Percentiles rank a stretch among this genome's conserved stretches.
Conservation (phyloP, 2,888 invertebrate genomes). For the Scaptomyza flava region DNA sequence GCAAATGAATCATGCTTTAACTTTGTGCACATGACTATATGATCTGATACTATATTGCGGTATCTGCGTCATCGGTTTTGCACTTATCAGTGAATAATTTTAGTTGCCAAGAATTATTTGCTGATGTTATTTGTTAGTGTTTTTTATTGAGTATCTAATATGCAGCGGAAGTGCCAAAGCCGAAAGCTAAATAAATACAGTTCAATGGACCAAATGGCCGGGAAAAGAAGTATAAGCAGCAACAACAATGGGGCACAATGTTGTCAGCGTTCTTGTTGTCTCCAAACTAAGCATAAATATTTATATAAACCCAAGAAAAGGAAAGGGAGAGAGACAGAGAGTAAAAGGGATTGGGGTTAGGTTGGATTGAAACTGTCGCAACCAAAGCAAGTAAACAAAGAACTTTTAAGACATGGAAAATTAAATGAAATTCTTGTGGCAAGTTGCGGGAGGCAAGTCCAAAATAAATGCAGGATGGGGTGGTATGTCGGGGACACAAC, state of each 20-base stretch:
- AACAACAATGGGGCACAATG: slow-evolving; percentile 4
- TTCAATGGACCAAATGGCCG: slow-evolving; percentile 27
- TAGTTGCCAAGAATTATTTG: slow-evolving; percentile 4
- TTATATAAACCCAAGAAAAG: slow-evolving; percentile 45
- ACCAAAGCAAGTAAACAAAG: slow-evolving; percentile 27
- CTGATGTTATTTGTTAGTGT: background rate
- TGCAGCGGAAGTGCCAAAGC: slow-evolving; percentile 14
- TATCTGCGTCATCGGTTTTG: slow-evolving; percentile 5
- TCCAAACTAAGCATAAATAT: slow-evolving; percentile 69
- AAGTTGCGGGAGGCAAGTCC: slow-evolving; percentile 33
- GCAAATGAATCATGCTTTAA: background rate
- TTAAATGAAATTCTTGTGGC: slow-evolving; percentile 59
- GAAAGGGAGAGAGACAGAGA: too few relatives aligned
- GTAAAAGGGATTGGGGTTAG: background rate
- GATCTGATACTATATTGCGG: background rate
- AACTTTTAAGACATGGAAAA: slow-evolving; percentile 42
- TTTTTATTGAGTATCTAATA: background rate
- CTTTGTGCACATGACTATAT: background rate
- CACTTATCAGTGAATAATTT: slow-evolving; percentile 7
- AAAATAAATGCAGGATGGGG: background rate
- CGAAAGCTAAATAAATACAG: background rate
- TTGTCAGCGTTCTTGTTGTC: slow-evolving; percentile 53
- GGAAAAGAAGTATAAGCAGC: background rate
- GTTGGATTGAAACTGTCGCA: slow-evolving; percentile 21
- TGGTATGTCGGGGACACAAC: background rate